Percentiles rank a stretch among this genome's conserved stretches.
phyloP scores from a whole-genome alignment of 2,113 vertebrate genomes.

The Leptobrachium leishanense region DNA sequence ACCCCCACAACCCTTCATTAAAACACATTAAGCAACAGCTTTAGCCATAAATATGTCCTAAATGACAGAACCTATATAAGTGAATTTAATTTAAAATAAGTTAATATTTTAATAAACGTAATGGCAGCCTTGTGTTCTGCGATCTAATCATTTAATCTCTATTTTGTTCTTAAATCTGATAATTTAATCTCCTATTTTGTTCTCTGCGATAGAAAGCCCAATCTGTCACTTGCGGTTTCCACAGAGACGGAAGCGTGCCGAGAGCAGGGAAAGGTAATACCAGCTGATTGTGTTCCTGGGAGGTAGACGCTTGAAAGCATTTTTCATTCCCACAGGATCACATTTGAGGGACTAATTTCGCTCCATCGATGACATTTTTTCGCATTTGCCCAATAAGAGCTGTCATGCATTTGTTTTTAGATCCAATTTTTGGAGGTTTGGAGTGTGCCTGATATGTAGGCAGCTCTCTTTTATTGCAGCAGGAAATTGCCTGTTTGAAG shows the following conservation, averaged over 20 bases:
- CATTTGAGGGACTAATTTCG: neutral
- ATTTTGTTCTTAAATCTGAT: constrained; percentile 31
- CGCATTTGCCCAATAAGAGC: neutral
- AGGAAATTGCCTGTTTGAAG: no score
- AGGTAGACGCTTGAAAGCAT: neutral
- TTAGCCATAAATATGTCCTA: neutral
- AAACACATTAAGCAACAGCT: constrained; percentile 4
- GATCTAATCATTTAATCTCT: constrained; percentile 38
- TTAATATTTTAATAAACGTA: constrained; percentile 28
- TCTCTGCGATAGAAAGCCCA: constrained; percentile 3
- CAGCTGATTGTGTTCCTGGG: neutral
- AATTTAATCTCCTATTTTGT: constrained; percentile 37
- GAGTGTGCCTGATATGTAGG: no score
- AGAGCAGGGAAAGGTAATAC: neutral
- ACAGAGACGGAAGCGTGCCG: neutral
- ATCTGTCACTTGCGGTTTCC: constrained; percentile 30
- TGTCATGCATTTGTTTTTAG: no score
- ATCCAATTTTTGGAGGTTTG: no score
- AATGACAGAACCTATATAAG: constrained; percentile 4
- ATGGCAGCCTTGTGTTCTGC: constrained; percentile 16
- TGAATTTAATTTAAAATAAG: constrained; percentile 25
- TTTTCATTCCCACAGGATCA: neutral
- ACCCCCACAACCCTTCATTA: neutral
- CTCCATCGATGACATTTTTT: neutral
- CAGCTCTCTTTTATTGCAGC: no score